A percentile compares a stretch with the other conserved stretches of the same genome.
Evolutionary conservation across 1,140 invertebrate genomes (phyloP).

Genomic region (Cyrtorhinus lividipennis): DNA sequence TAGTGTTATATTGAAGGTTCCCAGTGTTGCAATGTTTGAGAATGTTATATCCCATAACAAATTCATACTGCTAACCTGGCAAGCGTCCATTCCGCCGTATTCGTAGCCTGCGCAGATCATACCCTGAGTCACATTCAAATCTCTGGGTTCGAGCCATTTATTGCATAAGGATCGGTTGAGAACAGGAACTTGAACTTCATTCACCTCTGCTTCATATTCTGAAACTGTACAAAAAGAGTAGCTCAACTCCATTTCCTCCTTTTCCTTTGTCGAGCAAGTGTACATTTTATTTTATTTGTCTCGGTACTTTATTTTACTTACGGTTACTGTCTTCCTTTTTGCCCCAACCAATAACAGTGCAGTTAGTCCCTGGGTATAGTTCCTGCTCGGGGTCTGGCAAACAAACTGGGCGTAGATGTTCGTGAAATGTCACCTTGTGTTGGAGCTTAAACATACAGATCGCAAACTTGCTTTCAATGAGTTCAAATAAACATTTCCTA

Average conservation of each 20-base stretch:
- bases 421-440: conserved; percentile 60
- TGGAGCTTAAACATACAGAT: too few species aligned
- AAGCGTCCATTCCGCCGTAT: conserved; percentile 77
- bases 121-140: conserved; percentile 68
- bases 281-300: too few species aligned
- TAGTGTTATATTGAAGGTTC: too few species aligned
- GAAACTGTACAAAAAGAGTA: too few species aligned
- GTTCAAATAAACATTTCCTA: too few species aligned
- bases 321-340: conserved; percentile 64
- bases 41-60: too few species aligned
- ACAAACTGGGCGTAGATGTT: conserved; percentile 73
- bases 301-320: conserved; percentile 38
- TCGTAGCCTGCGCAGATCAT: conserved; percentile 83
- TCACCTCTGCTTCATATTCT: conserved; percentile 64
- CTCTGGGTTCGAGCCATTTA: conserved; percentile 59
- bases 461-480: too few species aligned
- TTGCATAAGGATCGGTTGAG: conserved; percentile 65
- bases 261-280: too few species aligned
- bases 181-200: conserved; percentile 70
- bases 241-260: too few species aligned
- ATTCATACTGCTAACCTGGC: too few species aligned
- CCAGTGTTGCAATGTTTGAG: too few species aligned
- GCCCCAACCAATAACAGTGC: conserved; percentile 82
- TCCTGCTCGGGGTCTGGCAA: conserved; percentile 48
- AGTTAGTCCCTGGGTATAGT: conserved; percentile 48